phyloP scores from a whole-genome alignment of 2,113 vertebrate genomes.

The Pseudorasbora parva region DNA sequence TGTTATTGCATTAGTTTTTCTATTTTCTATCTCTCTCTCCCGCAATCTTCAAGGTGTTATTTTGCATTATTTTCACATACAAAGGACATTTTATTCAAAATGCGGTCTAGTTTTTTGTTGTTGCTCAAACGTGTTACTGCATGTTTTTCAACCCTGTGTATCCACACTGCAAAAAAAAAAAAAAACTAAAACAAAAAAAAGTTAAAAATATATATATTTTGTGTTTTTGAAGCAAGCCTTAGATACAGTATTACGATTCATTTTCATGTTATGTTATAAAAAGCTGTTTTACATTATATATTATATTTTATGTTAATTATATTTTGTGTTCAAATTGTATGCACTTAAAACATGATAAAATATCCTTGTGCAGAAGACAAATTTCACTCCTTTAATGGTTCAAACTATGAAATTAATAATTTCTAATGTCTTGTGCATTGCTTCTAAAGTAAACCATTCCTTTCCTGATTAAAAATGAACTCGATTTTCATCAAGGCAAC shows the following conservation, averaged over 20 bases:
- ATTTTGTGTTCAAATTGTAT: neutral
- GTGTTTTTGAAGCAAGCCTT: neutral
- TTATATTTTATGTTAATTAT: no score
- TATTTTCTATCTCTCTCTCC: slow-evolving; percentile 49
- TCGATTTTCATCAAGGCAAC: no score
- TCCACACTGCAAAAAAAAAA: neutral
- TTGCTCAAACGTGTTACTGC: neutral
- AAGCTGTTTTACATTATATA: no score
- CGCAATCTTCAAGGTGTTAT: slow-evolving; percentile 14
- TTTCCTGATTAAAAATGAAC: no score
- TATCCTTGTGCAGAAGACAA: neutral
- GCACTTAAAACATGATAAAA: neutral
- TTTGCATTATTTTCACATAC: neutral
- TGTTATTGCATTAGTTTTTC: slow-evolving; percentile 31
- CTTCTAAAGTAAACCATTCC: neutral
- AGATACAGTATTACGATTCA: neutral
- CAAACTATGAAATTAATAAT: neutral
- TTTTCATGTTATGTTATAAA: neutral
- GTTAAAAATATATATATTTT: no score
- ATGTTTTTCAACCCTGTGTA: neutral
- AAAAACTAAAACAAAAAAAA: no score
- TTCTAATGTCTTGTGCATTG: neutral
- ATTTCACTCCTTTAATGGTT: neutral
- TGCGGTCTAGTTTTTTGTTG: neutral
- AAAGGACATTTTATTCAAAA: neutral